A percentile compares a stretch with the other conserved stretches of the same genome.
phyloP scores from a whole-genome alignment of 2,113 vertebrate species.

The Calidris pugnax region DNA sequence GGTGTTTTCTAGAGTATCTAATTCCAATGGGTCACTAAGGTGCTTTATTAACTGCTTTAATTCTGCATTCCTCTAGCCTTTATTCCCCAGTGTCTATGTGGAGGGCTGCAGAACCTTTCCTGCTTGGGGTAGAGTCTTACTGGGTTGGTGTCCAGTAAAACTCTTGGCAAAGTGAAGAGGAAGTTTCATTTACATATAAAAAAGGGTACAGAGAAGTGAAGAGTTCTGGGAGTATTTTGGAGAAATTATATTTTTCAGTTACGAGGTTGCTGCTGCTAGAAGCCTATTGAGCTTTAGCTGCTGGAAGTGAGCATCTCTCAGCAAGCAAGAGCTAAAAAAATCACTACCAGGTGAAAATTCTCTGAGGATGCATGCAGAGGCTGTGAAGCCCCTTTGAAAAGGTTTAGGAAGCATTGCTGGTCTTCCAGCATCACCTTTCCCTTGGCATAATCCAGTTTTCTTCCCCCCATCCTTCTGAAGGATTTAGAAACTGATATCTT shows the following conservation, averaged over 20 bases:
- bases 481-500: background rate
- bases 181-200: background rate
- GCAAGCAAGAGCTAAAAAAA: background rate
- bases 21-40: background rate
- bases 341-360: background rate
- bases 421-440: background rate
- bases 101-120: background rate
- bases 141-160: background rate
- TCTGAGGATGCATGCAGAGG: background rate
- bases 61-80: background rate
- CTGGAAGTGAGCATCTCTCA: background rate
- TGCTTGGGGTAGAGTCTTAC: background rate
- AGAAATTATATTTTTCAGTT: background rate
- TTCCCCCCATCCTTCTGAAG: background rate
- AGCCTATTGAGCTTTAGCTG: background rate
- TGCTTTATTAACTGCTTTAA: background rate
- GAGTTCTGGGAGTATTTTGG: background rate
- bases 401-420: background rate
- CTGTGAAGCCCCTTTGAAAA: background rate
- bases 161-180: background rate
- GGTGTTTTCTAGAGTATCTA: background rate
- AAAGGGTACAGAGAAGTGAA: background rate
- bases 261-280: background rate
- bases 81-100: background rate
- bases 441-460: background rate